These are phyloP conservation scores for Stenchaetothrips biformis DNA, from an alignment of 2,888 invertebrate species.

Conservation along the genomic window DNA sequence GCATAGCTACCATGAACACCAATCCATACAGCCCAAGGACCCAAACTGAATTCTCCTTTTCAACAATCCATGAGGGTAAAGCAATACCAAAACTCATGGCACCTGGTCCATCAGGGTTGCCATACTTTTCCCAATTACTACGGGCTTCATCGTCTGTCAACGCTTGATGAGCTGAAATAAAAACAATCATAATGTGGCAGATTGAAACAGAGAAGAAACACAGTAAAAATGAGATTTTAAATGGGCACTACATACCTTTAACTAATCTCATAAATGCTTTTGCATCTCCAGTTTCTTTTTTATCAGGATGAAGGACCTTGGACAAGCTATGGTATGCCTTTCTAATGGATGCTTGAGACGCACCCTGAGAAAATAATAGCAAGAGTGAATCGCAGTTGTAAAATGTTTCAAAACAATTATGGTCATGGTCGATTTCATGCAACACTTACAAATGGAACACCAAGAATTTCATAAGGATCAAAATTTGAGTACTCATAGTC, in stretches of 20 bases:
- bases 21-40: conserved; percentile 91
- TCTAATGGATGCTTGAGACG: conserved; percentile 85
- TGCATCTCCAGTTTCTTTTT: conserved; percentile 91
- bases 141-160: conserved; percentile 96
- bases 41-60: conserved; percentile 98
- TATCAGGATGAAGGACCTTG: conserved; percentile 89
- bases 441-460: conserved; percentile 67
- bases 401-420: conserved; percentile 18
- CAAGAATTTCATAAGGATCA: conserved; percentile 95
- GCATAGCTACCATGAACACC: conserved; percentile 96
- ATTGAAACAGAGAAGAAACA: neutral
- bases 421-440: neutral
- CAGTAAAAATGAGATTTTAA: conserved; percentile 2
- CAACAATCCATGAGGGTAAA: conserved; percentile 98
- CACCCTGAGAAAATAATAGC: conserved; percentile 53
- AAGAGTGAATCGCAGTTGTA: conserved; percentile 10
- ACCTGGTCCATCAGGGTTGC: conserved; percentile 99
- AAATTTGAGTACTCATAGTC: conserved; percentile 98
- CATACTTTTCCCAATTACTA: conserved; percentile 98
- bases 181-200: neutral
- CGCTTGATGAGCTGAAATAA: conserved; percentile 59
- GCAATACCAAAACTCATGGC: conserved; percentile 99
- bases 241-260: conserved; percentile 62
- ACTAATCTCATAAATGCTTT: conserved; percentile 96
- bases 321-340: conserved; percentile 93